These are phyloP conservation scores for Crenichthys baileyi DNA, from an alignment of 2,797 vertebrate species.

Conservation along the genomic window DNA sequence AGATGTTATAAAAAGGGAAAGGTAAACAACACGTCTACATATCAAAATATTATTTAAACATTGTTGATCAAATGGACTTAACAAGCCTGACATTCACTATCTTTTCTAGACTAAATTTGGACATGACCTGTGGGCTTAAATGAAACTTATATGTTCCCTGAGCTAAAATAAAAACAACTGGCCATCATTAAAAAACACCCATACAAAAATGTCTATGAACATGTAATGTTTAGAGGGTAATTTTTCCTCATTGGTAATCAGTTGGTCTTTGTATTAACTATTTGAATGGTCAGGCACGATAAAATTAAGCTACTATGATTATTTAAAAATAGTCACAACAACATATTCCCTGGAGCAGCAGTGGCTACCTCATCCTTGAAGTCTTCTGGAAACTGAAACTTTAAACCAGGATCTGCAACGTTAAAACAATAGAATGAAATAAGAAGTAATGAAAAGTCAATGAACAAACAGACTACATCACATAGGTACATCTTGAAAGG, in stretches of 20 bases:
- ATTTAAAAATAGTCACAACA: background rate
- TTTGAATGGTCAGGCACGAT: too few species aligned
- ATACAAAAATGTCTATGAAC: background rate
- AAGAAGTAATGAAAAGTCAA: background rate
- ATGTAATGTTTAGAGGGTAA: background rate
- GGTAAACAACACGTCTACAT: background rate
- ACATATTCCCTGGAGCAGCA: background rate
- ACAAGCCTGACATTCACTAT: background rate
- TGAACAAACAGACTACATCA: background rate
- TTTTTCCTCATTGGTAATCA: too few species aligned
- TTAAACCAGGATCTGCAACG: constrained; percentile 82
- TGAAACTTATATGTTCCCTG: background rate
- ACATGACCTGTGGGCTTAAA: background rate
- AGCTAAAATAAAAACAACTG: background rate
- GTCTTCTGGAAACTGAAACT: constrained; percentile 87
- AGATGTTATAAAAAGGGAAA: background rate
- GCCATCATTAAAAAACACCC: background rate
- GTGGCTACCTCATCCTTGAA: constrained; percentile 86
- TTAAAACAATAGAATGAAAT: constrained; percentile 6
- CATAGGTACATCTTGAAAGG: background rate
- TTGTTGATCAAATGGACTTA: background rate
- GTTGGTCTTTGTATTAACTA: too few species aligned
- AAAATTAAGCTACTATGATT: background rate
- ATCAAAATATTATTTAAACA: background rate
- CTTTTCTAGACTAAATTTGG: background rate